A percentile compares a stretch with the other conserved stretches of the same genome.
Evolutionary conservation across 2,797 vertebrate species (phyloP).

Genomic region (Tragelaphus oryx): DNA sequence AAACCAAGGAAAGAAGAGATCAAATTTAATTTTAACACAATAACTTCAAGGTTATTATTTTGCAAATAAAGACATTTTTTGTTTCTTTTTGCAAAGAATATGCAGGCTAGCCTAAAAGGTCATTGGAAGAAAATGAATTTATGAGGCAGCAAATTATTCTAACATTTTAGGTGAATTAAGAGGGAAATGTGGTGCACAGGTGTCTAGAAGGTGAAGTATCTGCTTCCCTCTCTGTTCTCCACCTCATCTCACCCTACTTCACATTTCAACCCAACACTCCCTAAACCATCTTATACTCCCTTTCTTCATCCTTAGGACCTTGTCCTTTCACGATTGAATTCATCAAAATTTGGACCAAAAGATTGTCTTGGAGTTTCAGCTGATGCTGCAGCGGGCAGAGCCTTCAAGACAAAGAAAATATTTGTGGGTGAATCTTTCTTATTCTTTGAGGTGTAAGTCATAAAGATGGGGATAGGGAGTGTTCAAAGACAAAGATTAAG

Average conservation of each 20-base stretch:
- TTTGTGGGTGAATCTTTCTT: neutral
- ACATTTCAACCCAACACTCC: neutral
- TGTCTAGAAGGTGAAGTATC: neutral
- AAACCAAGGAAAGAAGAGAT: neutral
- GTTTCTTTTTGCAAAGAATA: neutral
- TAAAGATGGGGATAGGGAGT: neutral
- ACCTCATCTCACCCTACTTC: neutral
- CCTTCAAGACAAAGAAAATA: neutral
- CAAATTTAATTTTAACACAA: neutral
- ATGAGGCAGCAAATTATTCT: neutral
- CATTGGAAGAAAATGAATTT: neutral
- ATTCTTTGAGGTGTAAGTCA: neutral
- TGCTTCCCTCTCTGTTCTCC: neutral
- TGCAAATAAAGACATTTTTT: neutral
- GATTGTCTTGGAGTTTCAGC: neutral
- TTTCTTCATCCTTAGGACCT: neutral
- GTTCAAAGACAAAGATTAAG: neutral
- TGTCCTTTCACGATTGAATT: neutral
- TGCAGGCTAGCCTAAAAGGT: neutral
- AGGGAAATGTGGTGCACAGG: neutral
- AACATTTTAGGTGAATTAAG: neutral
- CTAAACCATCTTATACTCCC: neutral
- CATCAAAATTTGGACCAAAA: neutral
- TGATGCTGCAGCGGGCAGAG: neutral
- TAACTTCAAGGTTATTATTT: neutral